phyloP scores from a whole-genome alignment of 2,888 invertebrate species.

The Phlogophora meticulosa region DNA sequence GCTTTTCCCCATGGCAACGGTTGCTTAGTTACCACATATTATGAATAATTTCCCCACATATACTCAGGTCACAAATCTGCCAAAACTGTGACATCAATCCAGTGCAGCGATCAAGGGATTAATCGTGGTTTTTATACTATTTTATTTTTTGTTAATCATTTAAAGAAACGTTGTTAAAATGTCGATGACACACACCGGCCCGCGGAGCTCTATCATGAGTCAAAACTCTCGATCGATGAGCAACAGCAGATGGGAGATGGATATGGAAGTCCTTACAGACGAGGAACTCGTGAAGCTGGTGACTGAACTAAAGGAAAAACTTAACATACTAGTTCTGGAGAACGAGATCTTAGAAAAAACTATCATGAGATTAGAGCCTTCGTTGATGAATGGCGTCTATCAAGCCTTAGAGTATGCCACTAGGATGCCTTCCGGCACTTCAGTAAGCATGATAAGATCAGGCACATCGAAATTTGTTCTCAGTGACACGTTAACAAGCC shows the following conservation, averaged over 20 bases:
- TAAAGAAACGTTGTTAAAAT: conserved; percentile 28
- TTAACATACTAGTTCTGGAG: conserved; percentile 82
- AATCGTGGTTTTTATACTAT: conserved; percentile 10
- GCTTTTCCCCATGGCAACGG: conserved; percentile 24
- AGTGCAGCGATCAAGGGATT: conserved; percentile 3
- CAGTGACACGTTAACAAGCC: conserved; percentile 67
- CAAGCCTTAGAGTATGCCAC: conserved; percentile 83
- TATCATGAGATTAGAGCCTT: conserved; percentile 85
- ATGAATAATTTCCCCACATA: conserved; percentile 25
- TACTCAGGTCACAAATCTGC: conserved; percentile 23
- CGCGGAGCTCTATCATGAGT: conserved; percentile 72
- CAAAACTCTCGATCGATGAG: conserved; percentile 79
- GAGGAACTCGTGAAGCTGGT: conserved; percentile 81
- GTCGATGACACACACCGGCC: conserved; percentile 35
- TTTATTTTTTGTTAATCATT: conserved; percentile 12
- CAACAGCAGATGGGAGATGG: conserved; percentile 60
- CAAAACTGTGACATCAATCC: conserved; percentile 26
- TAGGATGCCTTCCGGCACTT: conserved; percentile 76
- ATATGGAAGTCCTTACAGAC: conserved; percentile 79
- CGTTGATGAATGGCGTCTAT: conserved; percentile 85
- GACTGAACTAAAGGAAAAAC: conserved; percentile 76
- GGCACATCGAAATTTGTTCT: conserved; percentile 76
- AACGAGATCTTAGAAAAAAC: conserved; percentile 90
- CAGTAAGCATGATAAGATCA: conserved; percentile 75
- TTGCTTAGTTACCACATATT: conserved; percentile 39